A percentile compares a stretch with the other conserved stretches of the same genome.
phyloP scores from a whole-genome alignment of 2,113 vertebrate species.

The Callipepla californica region DNA sequence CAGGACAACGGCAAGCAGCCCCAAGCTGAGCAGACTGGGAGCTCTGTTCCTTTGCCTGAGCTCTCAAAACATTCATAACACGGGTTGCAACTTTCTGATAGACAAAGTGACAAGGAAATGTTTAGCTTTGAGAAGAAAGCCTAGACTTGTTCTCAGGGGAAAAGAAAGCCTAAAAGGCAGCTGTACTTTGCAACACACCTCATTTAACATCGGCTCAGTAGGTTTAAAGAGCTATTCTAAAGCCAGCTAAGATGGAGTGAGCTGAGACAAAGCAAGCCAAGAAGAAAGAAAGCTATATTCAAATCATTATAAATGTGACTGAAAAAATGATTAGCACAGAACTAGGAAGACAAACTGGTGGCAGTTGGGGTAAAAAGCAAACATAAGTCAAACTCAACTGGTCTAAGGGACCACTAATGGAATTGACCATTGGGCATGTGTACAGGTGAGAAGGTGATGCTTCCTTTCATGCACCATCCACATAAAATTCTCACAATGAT shows the following conservation, averaged over 20 bases:
- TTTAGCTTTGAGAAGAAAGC: neutral
- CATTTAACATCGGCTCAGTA: neutral
- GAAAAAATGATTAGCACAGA: neutral
- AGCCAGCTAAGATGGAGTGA: neutral
- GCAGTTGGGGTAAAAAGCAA: neutral
- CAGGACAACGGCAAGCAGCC: conserved; percentile 34
- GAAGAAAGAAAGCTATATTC: neutral
- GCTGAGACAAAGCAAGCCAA: neutral
- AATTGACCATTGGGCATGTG: neutral
- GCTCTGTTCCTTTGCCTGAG: neutral
- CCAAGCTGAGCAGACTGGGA: neutral
- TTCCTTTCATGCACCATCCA: neutral
- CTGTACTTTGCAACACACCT: neutral
- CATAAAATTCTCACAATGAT: neutral
- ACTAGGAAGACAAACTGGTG: neutral
- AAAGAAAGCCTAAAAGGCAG: neutral
- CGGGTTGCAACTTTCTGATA: neutral
- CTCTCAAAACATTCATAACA: neutral
- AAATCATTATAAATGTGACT: fast-evolving
- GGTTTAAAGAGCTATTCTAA: neutral
- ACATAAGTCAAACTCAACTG: neutral
- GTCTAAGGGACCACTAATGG: neutral
- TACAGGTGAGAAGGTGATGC: neutral
- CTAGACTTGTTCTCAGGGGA: neutral
- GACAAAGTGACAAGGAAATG: neutral